Percentiles rank a stretch among this genome's conserved stretches.
These are phyloP conservation scores for Thymelicus sylvestris DNA, from an alignment of 2,888 invertebrate species.

Conservation along the genomic window DNA sequence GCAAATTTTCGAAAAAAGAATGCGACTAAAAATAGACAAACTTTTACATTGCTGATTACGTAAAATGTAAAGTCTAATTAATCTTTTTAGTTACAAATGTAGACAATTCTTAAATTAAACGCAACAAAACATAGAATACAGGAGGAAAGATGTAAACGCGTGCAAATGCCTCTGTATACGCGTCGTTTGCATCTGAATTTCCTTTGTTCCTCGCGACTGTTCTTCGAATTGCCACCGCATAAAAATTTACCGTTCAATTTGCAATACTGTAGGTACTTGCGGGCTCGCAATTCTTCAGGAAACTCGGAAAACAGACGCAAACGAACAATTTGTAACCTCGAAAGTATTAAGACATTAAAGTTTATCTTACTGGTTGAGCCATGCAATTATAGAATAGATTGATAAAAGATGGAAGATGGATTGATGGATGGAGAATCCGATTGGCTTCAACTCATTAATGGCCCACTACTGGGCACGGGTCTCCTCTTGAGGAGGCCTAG, in stretches of 20 bases:
- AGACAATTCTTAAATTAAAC: not conserved
- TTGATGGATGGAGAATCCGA: too few relatives aligned
- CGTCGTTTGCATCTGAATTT: conserved; percentile 5
- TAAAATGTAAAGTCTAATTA: too few relatives aligned
- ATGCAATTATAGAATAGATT: not conserved
- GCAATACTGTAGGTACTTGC: conserved; percentile 1
- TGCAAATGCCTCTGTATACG: not conserved
- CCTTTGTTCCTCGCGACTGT: conserved; percentile 3
- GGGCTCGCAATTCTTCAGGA: not conserved
- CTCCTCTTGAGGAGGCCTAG: too few relatives aligned
- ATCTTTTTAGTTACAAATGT: not conserved
- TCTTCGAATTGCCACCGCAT: conserved; percentile 2
- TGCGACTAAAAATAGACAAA: too few relatives aligned
- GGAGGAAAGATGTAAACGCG: not conserved
- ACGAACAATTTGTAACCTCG: not conserved
- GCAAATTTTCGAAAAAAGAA: too few relatives aligned
- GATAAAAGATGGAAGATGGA: too few relatives aligned
- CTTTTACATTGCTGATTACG: too few relatives aligned
- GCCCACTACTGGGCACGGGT: too few relatives aligned
- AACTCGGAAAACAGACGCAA: not conserved
- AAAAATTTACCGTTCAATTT: conserved; percentile 12
- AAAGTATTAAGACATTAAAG: too few relatives aligned
- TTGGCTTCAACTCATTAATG: too few relatives aligned
- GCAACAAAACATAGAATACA: not conserved
- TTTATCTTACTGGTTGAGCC: not conserved